These are phyloP conservation scores for Chroicocephalus ridibundus DNA, from an alignment of 2,113 vertebrate genomes.

Conservation along the genomic window DNA sequence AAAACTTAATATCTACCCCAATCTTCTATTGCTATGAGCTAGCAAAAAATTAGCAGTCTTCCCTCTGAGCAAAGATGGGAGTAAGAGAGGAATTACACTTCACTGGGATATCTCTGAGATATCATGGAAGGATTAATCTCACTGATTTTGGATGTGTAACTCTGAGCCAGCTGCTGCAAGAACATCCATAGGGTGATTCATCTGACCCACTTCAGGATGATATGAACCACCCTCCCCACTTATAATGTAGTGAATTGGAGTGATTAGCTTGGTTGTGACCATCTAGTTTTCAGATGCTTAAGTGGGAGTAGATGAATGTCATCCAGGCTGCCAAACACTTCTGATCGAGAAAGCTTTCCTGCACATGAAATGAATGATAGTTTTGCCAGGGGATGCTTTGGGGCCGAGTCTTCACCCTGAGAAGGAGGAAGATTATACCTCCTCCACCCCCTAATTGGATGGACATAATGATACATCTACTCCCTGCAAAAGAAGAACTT, in stretches of 20 bases:
- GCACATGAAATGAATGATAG: neutral
- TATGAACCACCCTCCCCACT: neutral
- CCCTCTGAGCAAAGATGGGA: neutral
- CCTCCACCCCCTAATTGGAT: neutral
- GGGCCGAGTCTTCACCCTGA: neutral
- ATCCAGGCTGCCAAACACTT: neutral
- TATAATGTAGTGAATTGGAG: neutral
- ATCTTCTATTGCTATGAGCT: neutral
- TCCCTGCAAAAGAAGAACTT: neutral
- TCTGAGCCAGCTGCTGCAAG: neutral
- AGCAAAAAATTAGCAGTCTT: neutral
- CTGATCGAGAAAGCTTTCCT: neutral
- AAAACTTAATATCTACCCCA: neutral
- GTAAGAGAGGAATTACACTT: neutral
- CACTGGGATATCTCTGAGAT: neutral
- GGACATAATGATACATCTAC: neutral
- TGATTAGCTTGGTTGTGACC: neutral
- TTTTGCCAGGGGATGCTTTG: neutral
- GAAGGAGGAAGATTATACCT: neutral
- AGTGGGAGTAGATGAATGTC: neutral
- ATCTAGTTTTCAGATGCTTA: neutral
- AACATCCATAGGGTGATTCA: neutral
- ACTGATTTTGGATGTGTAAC: neutral
- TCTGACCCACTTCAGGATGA: neutral
- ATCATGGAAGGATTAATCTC: neutral